Base-by-base conservation (phyloP, 2,113 vertebrate species). In the Mirza zaza region DNA sequence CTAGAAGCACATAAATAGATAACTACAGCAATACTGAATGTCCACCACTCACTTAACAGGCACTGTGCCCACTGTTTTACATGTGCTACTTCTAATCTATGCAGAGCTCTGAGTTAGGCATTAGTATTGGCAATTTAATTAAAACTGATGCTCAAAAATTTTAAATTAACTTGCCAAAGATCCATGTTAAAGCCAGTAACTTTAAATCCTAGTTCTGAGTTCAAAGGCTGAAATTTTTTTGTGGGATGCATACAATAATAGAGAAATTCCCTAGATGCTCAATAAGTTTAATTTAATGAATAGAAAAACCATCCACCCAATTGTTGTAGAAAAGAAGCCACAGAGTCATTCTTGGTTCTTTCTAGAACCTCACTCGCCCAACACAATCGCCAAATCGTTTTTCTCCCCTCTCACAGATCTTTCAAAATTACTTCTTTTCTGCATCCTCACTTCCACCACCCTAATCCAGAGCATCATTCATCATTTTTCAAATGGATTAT, bases 91-190 rank as follows among this genome's bases (percentile, higher is more conserved):
- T 83, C 36, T 27, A 57, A 81, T 39, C 32, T 4, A 15, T 18
- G 23, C 8, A 79, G 42, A 94, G 27, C 17, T 76, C 70, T 15
- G 3, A 8, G 2, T 61, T 8, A 29, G 65, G 13, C 27, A 52
- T 34, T 65, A 36, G 25, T 57, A 52, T 32, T 52, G 45, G 50
- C 36, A 48, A 59, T 39, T 63, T 52, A 67, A 50, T 4, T 13
- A 67, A 85, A 90, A 70, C 11, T 25, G 14, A 90, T 39, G 12
- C 8, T 34, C 9, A 87, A 48, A 77, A 29, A 39, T 39, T 71
- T 94, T 63, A 52, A 80, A 76, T 75, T 84, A 73, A 83, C 73
- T 94, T 91, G 15, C 29, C 65, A 61, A 81, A 95, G 8, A 70
- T 55, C 68, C 15, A 2, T 34, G 14, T 11, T 32, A 8, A 13